A percentile compares a stretch with the other conserved stretches of the same genome.
These are phyloP conservation scores for Hippasteria phrygiana DNA, from an alignment of 53 echinoderm and acorn worm genomes.

Conservation along the genomic window DNA sequence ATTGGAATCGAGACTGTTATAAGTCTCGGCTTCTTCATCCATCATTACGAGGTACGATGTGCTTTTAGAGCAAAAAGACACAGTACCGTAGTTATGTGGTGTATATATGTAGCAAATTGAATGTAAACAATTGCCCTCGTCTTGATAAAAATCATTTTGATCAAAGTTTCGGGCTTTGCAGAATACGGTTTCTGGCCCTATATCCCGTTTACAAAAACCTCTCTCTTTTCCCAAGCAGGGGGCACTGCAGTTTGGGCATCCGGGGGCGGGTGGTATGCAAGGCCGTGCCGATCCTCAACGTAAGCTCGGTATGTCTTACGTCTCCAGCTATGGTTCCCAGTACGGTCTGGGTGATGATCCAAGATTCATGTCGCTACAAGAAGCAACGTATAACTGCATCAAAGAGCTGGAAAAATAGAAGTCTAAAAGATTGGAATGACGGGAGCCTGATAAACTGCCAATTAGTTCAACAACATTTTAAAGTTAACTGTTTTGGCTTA, in stretches of 20 bases:
- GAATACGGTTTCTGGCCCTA: neutral
- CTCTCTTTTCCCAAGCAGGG: neutral
- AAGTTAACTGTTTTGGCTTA: no score
- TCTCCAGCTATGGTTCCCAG: slow-evolving; percentile 49
- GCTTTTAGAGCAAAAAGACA: no score
- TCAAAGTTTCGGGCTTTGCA: neutral
- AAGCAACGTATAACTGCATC: slow-evolving; percentile 67
- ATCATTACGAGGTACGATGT: slow-evolving; percentile 22
- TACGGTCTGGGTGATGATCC: slow-evolving; percentile 75
- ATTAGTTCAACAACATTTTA: no score
- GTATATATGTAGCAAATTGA: no score
- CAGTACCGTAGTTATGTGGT: no score
- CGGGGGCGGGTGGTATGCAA: slow-evolving; percentile 68
- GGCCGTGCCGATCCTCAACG: slow-evolving; percentile 46
- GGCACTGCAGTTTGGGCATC: slow-evolving; percentile 58
- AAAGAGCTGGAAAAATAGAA: slow-evolving; percentile 34
- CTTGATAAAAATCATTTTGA: neutral
- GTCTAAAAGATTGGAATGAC: neutral
- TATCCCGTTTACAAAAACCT: no score
- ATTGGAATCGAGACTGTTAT: slow-evolving; percentile 25
- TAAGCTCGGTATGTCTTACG: slow-evolving; percentile 56
- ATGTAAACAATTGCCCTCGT: no score
- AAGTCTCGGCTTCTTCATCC: slow-evolving; percentile 34
- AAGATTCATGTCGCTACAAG: slow-evolving; percentile 44
- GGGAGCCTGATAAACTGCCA: no score